These are phyloP conservation scores for Glossophaga mutica DNA, from an alignment of 2,797 vertebrate genomes.

Conservation along the genomic window DNA sequence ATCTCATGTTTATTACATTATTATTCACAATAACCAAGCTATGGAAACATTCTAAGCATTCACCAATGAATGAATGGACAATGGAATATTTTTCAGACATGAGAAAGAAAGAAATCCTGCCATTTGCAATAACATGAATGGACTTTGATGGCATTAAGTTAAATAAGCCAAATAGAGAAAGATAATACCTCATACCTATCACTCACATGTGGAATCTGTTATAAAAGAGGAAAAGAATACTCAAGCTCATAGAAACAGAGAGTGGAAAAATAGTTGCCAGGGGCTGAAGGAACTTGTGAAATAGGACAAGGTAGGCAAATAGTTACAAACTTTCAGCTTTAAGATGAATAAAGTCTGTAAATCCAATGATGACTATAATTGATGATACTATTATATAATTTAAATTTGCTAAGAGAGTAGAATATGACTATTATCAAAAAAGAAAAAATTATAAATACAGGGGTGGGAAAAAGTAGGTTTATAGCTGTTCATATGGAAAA, in stretches of 20 bases:
- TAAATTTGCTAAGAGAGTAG: background rate
- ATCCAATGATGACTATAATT: background rate
- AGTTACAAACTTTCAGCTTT: background rate
- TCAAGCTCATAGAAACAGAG: background rate
- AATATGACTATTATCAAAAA: background rate
- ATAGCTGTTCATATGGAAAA: too few relatives aligned
- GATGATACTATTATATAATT: background rate
- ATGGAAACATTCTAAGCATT: background rate
- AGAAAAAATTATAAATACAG: background rate
- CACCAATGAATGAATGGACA: background rate
- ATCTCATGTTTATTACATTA: background rate
- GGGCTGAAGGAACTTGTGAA: background rate
- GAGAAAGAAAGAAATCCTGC: background rate
- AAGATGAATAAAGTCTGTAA: background rate
- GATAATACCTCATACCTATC: too few relatives aligned
- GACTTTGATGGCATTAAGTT: background rate
- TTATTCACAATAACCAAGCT: background rate
- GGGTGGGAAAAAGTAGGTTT: too few relatives aligned
- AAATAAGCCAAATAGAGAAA: too few relatives aligned
- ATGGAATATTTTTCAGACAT: background rate
- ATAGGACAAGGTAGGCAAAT: background rate
- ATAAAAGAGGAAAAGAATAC: background rate
- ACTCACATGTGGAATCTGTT: too few relatives aligned
- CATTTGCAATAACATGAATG: background rate
- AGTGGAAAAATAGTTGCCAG: background rate